These are phyloP conservation scores for Lumbricus terrestris DNA, from an alignment of 2,888 invertebrate genomes.

Conservation along the genomic window DNA sequence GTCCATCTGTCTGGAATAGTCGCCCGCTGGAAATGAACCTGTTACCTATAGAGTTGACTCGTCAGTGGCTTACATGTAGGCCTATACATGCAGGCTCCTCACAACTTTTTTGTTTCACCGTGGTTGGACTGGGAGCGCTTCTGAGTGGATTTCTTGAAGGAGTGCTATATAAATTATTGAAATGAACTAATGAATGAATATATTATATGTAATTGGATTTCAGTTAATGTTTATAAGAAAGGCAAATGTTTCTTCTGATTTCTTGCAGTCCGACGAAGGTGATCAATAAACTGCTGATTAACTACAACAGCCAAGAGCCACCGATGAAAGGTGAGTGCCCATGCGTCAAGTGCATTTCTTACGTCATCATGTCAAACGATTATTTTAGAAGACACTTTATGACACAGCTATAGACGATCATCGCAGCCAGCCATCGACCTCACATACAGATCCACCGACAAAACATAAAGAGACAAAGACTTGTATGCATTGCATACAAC, in stretches of 20 bases:
- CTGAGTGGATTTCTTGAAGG: too few species aligned
- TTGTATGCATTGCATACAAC: background rate
- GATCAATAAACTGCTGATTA: slow-evolving; percentile 9
- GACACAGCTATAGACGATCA: background rate
- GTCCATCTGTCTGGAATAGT: too few species aligned
- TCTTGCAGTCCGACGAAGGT: background rate
- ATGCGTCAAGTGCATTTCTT: background rate
- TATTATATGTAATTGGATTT: background rate
- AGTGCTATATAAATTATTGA: too few species aligned
- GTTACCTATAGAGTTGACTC: too few species aligned
- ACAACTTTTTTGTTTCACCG: too few species aligned
- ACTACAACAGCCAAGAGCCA: slow-evolving; percentile 11
- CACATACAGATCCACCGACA: background rate
- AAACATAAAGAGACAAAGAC: background rate
- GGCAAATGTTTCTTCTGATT: background rate
- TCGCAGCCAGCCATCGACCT: background rate
- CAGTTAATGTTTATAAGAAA: background rate
- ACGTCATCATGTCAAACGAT: background rate
- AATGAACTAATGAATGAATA: too few species aligned
- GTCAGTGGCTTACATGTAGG: too few species aligned
- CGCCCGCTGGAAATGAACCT: too few species aligned
- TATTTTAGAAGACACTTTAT: background rate
- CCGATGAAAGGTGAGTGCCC: slow-evolving; percentile 8
- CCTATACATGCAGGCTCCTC: too few species aligned
- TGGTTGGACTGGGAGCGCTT: too few species aligned